Base-by-base conservation (phyloP, 2,888 invertebrate species). In the Macrosiphum euphorbiae region DNA sequence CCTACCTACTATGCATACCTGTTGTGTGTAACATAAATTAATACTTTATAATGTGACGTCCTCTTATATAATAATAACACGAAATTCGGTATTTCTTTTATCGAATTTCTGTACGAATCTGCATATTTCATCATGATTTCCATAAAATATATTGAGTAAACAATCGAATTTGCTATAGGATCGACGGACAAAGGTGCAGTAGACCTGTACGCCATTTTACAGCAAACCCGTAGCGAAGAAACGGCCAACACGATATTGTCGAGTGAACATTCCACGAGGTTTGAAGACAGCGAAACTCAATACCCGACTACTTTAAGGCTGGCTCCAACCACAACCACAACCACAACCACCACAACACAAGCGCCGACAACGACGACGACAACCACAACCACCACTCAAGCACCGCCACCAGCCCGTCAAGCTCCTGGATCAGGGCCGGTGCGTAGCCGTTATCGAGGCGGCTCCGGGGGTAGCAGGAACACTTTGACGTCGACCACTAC, bases 121-220 rank as follows among this genome's bases (percentile, higher is more conserved):
- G 55, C 88, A 52, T 7, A 87, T 52, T 88, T 8, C 20, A 28
- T 16, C n/a, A 41, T 89, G 16, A 10, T 78, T 50, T 47, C 3
- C 20, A 67, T 20, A 44, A 20, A 44, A 90, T 44, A 41, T 61
- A 61, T 61, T 28, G 11, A 47, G 11, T 50, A 50, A 35, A 78
- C n/a, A 35, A 35, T 78, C 44, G 47, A 52, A 91, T 84, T 84
- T 84, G 13, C n/a, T 55, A 78, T 78, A 95, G 95, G 94, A 10
- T 95, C 95, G 95, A 95, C 95, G 97, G 98, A 98, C 95, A 98
- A 98, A 96, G 97, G 98, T 0, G 98, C 98, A 26, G 96, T 98
- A 28, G 98, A 98, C 95, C 96, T 98, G 89, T 98, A 98, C 95
- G 98, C 98, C 0, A 97, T 98, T 95, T 96, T 98, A 91, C 97